Conservation (phyloP, 2,888 invertebrate species). For the Noctua fimbriata region DNA sequence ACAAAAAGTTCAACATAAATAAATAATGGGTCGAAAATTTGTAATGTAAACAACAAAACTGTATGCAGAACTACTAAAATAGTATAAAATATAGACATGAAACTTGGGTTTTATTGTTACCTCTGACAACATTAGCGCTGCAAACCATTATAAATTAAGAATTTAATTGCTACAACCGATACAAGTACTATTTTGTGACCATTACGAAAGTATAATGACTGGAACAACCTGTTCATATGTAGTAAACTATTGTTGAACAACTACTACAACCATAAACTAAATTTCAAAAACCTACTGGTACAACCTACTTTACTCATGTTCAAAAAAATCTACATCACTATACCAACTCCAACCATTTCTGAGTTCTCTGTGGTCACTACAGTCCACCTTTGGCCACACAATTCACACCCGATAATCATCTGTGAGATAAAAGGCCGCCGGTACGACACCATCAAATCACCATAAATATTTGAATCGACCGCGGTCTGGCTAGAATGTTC, state of each 20-base stretch:
- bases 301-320: no score
- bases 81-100: slow-evolving; percentile 55
- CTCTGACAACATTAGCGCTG: slow-evolving; percentile 46
- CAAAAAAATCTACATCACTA: not conserved
- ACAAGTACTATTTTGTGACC: slow-evolving; percentile 45
- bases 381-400: slow-evolving; percentile 80
- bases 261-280: not conserved
- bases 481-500: slow-evolving; percentile 43
- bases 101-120: slow-evolving; percentile 55
- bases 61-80: slow-evolving; percentile 48
- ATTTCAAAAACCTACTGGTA: not conserved
- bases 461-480: slow-evolving; percentile 66
- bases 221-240: slow-evolving; percentile 42
- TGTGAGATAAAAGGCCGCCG: slow-evolving; percentile 82
- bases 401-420: slow-evolving; percentile 89
- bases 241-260: slow-evolving; percentile 16
- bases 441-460: slow-evolving; percentile 78
- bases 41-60: slow-evolving; percentile 57
- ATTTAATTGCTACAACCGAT: slow-evolving; percentile 56
- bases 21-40: slow-evolving; percentile 42
- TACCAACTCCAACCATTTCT: slow-evolving; percentile 63
- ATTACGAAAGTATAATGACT: slow-evolving; percentile 47
- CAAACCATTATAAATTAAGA: slow-evolving; percentile 57
- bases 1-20: slow-evolving; percentile 33
- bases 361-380: slow-evolving; percentile 73